Conservation (phyloP, 1,140 invertebrate species). For the Gerris buenoi region DNA sequence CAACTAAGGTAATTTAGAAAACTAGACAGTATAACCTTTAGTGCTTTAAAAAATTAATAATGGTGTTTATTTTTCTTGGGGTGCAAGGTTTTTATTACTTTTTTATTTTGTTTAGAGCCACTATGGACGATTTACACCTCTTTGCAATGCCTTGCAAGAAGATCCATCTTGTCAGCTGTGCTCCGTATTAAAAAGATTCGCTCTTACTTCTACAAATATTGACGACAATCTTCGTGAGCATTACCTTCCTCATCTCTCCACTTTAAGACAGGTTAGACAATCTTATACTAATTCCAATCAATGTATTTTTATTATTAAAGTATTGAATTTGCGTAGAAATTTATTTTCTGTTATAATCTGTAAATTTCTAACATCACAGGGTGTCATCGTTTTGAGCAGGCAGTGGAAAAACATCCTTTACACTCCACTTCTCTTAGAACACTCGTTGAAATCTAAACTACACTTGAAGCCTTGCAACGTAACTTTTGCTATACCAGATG, state of each 20-base stretch:
- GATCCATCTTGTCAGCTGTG: slow-evolving; percentile 91
- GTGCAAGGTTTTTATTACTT: too few relatives aligned
- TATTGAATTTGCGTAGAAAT: too few relatives aligned
- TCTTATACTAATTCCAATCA: too few relatives aligned
- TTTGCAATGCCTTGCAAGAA: slow-evolving; percentile 82
- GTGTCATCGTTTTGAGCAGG: slow-evolving; percentile 77
- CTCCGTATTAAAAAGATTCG: slow-evolving; percentile 71
- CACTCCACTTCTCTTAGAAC: slow-evolving; percentile 77
- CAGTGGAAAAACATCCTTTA: slow-evolving; percentile 96
- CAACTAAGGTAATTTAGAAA: slow-evolving; percentile 50
- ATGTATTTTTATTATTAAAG: too few relatives aligned
- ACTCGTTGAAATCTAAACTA: slow-evolving; percentile 68
- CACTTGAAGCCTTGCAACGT: slow-evolving; percentile 65
- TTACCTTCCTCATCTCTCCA: slow-evolving; percentile 72
- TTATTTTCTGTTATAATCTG: too few relatives aligned
- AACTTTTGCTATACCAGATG: slow-evolving; percentile 68
- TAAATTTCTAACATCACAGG: too few relatives aligned
- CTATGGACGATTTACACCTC: slow-evolving; percentile 70
- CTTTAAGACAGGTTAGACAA: slow-evolving; percentile 53
- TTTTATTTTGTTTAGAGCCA: slow-evolving; percentile 50
- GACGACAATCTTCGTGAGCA: slow-evolving; percentile 70
- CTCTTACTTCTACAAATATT: slow-evolving; percentile 56
- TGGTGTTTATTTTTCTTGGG: not conserved
- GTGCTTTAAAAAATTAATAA: not conserved
- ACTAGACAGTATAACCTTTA: too few relatives aligned